Evolutionary conservation across 2,797 vertebrate genomes (phyloP).

Genomic region (Rhinichthys osculus): DNA sequence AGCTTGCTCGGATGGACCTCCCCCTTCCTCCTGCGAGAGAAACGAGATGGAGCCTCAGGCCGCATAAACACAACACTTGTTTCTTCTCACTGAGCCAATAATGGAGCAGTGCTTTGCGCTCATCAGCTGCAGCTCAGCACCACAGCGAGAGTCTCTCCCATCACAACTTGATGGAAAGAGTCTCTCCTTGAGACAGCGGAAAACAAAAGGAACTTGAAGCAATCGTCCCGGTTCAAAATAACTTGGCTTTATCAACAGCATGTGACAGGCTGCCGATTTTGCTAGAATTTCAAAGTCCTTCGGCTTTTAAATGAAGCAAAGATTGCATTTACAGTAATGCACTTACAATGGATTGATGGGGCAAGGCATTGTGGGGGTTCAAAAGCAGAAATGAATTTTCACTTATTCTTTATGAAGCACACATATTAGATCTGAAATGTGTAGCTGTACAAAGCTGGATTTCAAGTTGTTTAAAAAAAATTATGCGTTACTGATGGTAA

Average conservation of each 20-base stretch:
- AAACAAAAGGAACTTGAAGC: slow-evolving; percentile 17
- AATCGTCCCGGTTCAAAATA: background rate
- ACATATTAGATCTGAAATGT: background rate
- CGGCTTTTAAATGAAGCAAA: background rate
- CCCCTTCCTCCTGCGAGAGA: slow-evolving; percentile 76
- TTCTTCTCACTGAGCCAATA: slow-evolving; percentile 44
- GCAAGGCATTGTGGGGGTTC: background rate
- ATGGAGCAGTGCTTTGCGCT: slow-evolving; percentile 34
- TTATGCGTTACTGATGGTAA: background rate
- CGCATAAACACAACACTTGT: slow-evolving; percentile 46
- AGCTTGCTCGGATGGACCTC: slow-evolving; percentile 83
- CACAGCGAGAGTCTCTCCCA: slow-evolving; percentile 9
- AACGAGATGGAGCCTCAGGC: slow-evolving; percentile 35
- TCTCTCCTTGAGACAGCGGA: slow-evolving; percentile 3
- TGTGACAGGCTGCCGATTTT: background rate
- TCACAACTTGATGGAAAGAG: background rate
- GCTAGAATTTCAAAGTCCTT: background rate
- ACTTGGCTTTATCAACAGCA: slow-evolving; percentile 2
- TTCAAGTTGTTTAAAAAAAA: background rate
- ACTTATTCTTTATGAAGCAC: background rate
- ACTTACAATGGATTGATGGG: background rate
- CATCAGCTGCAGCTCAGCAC: slow-evolving; percentile 38
- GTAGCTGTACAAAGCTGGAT: background rate
- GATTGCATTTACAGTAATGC: background rate
- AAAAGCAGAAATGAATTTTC: background rate